Evolutionary conservation across 2,888 invertebrate species (phyloP), one percentile per base, ranked within the genome.

Genomic region (Operophtera brumata): DNA sequence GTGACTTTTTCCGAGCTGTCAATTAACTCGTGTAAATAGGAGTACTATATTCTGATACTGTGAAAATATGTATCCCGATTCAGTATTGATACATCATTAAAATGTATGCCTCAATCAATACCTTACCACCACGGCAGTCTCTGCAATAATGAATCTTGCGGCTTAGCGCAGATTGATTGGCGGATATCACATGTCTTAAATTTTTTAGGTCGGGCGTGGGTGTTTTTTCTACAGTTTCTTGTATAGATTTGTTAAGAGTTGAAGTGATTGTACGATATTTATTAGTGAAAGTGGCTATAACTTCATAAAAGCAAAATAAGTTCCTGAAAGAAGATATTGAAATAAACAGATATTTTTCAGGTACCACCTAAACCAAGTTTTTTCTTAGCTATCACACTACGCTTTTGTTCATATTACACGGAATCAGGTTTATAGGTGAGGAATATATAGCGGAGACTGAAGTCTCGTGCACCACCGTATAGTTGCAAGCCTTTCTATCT

Each of bases 41-140:
- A n/a, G n/a, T 34, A 0, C n/a, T 34, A 11, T 0, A n/a, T 11
- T 34, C 20, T 20, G 20, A 12, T 3, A 12, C 35, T n/a, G 6
- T 13, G 13, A 36, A 36, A 36, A 36, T 36, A 13, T 36, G 12
- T 36, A 36, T 36, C 12, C 12, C 13, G 6, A n/a, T n/a, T 34
- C 34, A 34, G 34, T 37, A 47, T 44, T 47, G 44, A 47, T 47
- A 56, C 51, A 56, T 52, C 51, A 52, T 56, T 56, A 51, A 56
- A 56, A 47, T 52, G 20, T 44, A 45, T 45, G 40, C 30, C 47
- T 35, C 47, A 56, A 47, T 56, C 51, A 51, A 56, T 56, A 39
- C 56, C 47, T 48, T 51, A 44, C 41, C 25, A 35, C 35, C 35
- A 45, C 43, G 44, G 47, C 42, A 45, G 36, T 25, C 43, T 39